Evolutionary conservation across 2,888 invertebrate genomes (phyloP).

Genomic region (Cybosia mesomella): DNA sequence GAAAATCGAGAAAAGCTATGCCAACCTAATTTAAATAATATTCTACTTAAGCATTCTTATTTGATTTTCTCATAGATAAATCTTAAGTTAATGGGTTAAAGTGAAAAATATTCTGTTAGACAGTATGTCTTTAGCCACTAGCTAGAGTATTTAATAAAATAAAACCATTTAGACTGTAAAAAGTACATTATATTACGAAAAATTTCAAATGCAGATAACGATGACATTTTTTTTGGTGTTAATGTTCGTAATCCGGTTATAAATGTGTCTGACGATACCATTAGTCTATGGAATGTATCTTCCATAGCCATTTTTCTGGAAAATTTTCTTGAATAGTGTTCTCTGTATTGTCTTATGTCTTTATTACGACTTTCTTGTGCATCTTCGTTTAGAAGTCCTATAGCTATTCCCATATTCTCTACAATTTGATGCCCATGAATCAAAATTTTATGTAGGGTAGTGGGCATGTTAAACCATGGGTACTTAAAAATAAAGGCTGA

Average conservation of each 20-base stretch:
- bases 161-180: too few species aligned
- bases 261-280: background rate
- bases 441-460: slow-evolving; percentile 17
- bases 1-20: background rate
- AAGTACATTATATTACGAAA: too few species aligned
- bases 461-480: slow-evolving; percentile 22
- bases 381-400: slow-evolving; percentile 23
- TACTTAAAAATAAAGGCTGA: slow-evolving; percentile 8
- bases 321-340: slow-evolving; percentile 20
- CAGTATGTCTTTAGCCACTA: too few species aligned
- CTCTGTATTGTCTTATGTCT: slow-evolving; percentile 19
- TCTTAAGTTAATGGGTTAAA: too few species aligned
- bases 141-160: too few species aligned
- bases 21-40: too few species aligned
- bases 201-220: too few species aligned
- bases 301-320: slow-evolving; percentile 25
- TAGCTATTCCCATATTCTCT: slow-evolving; percentile 12
- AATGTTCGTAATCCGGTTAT: background rate
- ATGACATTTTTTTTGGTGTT: background rate
- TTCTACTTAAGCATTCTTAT: too few species aligned
- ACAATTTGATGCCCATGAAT: slow-evolving; percentile 17
- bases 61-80: too few species aligned
- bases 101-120: too few species aligned
- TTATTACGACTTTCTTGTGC: slow-evolving; percentile 25
- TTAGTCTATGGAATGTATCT: slow-evolving; percentile 25